These are phyloP conservation scores for Crossaster papposus DNA, from an alignment of 53 echinoderm and acorn worm species.

Conservation along the genomic window DNA sequence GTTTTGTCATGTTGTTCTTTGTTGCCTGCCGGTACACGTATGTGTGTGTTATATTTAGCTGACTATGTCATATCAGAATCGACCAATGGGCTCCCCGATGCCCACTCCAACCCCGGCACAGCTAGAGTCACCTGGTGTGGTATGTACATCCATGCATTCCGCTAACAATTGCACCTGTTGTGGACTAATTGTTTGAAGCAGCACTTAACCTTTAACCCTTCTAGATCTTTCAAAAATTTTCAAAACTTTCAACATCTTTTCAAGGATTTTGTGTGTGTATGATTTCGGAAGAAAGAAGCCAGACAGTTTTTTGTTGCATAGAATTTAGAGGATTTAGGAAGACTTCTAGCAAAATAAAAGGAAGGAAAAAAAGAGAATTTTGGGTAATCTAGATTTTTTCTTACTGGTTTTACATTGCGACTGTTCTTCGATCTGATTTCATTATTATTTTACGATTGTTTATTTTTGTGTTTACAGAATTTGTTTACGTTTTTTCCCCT, in stretches of 20 bases:
- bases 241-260: too few relatives aligned
- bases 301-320: too few relatives aligned
- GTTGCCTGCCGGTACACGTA: constrained; percentile 23
- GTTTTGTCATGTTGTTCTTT: background rate
- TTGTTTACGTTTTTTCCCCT: background rate
- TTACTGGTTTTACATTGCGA: background rate
- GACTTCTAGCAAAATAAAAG: too few relatives aligned
- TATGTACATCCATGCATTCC: constrained; percentile 28
- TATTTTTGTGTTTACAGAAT: background rate
- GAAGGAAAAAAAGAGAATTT: too few relatives aligned
- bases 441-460: background rate
- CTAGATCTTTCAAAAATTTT: too few relatives aligned
- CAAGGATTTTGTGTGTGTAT: too few relatives aligned
- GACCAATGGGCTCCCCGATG: constrained; percentile 34
- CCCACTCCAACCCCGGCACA: constrained; percentile 54
- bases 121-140: constrained; percentile 60
- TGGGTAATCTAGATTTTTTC: background rate
- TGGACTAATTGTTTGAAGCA: background rate
- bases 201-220: background rate
- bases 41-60: constrained; percentile 36
- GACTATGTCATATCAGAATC: constrained; percentile 26
- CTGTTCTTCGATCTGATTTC: background rate
- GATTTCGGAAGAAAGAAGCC: too few relatives aligned
- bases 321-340: too few relatives aligned
- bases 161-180: background rate